Evolutionary conservation across 2,888 invertebrate genomes (phyloP).

Genomic region (Iphiclides podalirius): DNA sequence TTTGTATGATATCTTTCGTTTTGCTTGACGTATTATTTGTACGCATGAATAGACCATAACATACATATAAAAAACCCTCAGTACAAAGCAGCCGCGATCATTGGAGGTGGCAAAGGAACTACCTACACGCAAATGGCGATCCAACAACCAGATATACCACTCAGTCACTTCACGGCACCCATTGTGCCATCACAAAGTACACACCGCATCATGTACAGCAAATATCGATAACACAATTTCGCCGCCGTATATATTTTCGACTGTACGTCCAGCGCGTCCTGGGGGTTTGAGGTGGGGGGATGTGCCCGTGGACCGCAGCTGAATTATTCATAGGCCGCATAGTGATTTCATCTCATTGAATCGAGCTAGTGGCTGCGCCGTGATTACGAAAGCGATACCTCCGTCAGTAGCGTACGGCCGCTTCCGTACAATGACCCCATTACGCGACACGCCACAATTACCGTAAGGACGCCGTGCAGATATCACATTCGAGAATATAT

Average conservation of each 20-base stretch:
- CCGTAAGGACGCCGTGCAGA: not conserved
- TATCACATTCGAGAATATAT: no score
- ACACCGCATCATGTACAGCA: no score
- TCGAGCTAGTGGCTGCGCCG: conserved; percentile 63
- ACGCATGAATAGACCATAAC: no score
- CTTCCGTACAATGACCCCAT: conserved; percentile 47
- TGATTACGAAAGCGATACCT: conserved; percentile 72
- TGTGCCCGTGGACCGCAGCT: conserved; percentile 54
- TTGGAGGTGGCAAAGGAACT: no score
- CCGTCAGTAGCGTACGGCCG: conserved; percentile 28
- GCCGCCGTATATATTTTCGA: conserved; percentile 36
- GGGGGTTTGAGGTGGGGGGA: conserved; percentile 32
- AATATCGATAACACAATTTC: conserved; percentile 17
- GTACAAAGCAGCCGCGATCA: no score
- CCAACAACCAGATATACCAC: no score
- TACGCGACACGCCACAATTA: conserved; percentile 5
- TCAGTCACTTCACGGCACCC: no score
- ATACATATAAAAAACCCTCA: no score
- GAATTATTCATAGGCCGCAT: conserved; percentile 78
- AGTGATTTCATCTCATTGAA: conserved; percentile 80
- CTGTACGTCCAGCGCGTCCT: conserved; percentile 52
- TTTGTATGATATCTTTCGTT: no score
- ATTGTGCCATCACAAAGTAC: no score
- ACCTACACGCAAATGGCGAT: no score
- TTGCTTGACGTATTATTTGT: no score